Evolutionary conservation across 2,113 vertebrate genomes (phyloP), one percentile per base, ranked within the genome.

Genomic region (Pipa parva): DNA sequence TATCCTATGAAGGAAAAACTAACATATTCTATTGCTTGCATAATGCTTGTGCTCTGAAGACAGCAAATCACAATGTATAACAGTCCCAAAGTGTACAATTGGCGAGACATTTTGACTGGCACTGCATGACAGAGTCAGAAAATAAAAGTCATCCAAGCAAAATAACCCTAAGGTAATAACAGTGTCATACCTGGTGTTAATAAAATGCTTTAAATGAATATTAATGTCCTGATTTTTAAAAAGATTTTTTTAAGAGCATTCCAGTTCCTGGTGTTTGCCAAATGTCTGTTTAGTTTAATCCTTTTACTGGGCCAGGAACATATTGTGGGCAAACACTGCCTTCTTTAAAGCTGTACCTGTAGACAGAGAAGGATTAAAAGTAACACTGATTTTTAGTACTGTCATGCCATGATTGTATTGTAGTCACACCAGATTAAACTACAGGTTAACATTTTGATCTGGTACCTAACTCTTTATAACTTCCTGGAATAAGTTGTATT

Each of bases 51-150:
- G 22, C 39, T 46, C 4, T 20, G 18, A 27, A 58, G 29, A 20
- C 26, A 36, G 33, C 37, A 17, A 22, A 24, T 27, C 39, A 22
- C 8, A 26, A 24, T 2, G n/a, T 13, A 6, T 21, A 49, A 49
- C 46, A 24, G 12, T 26, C 37, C 13, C 12, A 21, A 6, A 48
- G 17, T 12, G 9, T 37, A 55, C 11, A 24, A 50, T 18, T 3
- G 17, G 45, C 13, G 52, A 68, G 64, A 68, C 45, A 21, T 67
- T 67, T 59, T 67, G 17, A 27, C 64, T 67, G 64, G 64, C 64
- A 67, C 28, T 1, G 5, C 3, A 26, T 6, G 33, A 59, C 29
- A 29, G 7, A 59, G 4, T 2, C 2, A 12, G 10, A 26, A 6
- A 2, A 48, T 7, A n/a, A n/a, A 4, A 2, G 21, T 22, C 7